Evolutionary conservation across 2,113 vertebrate species (phyloP), one percentile per base, ranked within the genome.

Genomic region (Willisornis vidua): DNA sequence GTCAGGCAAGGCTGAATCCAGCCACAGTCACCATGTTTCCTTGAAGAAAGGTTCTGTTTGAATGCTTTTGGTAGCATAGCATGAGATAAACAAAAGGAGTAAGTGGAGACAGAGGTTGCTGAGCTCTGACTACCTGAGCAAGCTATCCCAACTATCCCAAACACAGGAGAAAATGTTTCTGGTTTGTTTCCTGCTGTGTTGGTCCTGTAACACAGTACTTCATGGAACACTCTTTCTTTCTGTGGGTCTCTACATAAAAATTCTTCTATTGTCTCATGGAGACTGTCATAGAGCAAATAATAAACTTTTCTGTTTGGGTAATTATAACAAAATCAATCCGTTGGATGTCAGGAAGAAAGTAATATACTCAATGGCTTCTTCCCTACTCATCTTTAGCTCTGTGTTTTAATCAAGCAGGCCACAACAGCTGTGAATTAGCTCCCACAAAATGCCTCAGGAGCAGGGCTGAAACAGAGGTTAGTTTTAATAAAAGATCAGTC

Each of bases 21-120:
- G 28, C 28, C 2, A 26, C 0, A 1, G 22, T 82, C 41, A n/a
- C 11, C 3, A 1, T 39, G 41, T 48, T 74, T 63, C 14, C 33
- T 45, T 52, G 57, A 39, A 54, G 23, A 25, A 43, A 67, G 11
- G 12, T 4, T 0, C 2, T 51, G 4, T 26, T 87, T 71, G 63
- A 73, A 61, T 48, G 16, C 23, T 61, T 54, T 17, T 49, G 35
- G 37, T n/a, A 78, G 51, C 37, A n/a, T 2, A 76, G 6, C 29
- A 72, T 10, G 31, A 80, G 24, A 61, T 28, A 66, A 86, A 59
- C 14, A 41, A 63, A 74, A 52, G 25, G 33, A 59, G 6, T 57
- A 72, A 88, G 24, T 45, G 11, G 20, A 9, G 13, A 23, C 17
- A 83, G 58, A 80, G 28, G 16, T 4, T 75, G 23, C 33, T 85